Percentiles rank a stretch among this genome's conserved stretches.
phyloP scores from a whole-genome alignment of 2,113 vertebrate genomes.

The Euleptes europaea region DNA sequence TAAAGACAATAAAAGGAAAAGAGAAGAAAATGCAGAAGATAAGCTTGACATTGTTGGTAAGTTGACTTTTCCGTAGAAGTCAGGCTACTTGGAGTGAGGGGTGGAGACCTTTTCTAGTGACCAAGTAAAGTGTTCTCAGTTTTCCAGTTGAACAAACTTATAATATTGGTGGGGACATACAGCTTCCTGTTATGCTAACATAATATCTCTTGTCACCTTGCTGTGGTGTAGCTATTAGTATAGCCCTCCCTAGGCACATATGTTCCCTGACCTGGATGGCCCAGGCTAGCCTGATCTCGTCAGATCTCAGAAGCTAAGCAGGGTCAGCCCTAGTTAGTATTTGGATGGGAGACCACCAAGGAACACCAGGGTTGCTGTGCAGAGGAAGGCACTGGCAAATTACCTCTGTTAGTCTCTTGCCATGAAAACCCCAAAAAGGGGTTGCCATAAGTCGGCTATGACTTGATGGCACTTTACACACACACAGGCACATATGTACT shows the following conservation, averaged over 20 bases:
- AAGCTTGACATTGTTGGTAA: constrained; percentile 88
- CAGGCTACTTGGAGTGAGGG: too few relatives aligned
- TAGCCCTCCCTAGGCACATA: background rate
- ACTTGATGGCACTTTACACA: too few relatives aligned
- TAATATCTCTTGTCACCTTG: background rate
- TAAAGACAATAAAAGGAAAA: constrained; percentile 87
- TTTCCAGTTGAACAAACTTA: background rate
- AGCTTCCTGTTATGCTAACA: background rate
- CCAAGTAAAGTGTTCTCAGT: background rate
- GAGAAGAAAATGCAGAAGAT: constrained; percentile 79
- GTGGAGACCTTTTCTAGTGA: background rate
- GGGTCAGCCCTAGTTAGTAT: too few relatives aligned
- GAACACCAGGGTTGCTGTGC: too few relatives aligned
- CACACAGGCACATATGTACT: background rate
- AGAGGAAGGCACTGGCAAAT: too few relatives aligned
- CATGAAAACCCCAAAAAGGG: too few relatives aligned
- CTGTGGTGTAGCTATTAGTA: background rate
- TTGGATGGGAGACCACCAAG: too few relatives aligned
- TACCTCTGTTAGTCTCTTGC: too few relatives aligned
- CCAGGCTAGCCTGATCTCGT: too few relatives aligned
- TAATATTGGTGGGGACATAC: background rate
- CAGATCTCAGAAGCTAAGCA: too few relatives aligned
- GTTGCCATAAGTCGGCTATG: too few relatives aligned
- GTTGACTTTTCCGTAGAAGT: constrained; percentile 11
- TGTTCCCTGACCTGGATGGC: too few relatives aligned